Percentiles rank a stretch among this genome's conserved stretches.
Evolutionary conservation across 2,888 invertebrate species (phyloP).

Genomic region (Pseudanteris insignis): DNA sequence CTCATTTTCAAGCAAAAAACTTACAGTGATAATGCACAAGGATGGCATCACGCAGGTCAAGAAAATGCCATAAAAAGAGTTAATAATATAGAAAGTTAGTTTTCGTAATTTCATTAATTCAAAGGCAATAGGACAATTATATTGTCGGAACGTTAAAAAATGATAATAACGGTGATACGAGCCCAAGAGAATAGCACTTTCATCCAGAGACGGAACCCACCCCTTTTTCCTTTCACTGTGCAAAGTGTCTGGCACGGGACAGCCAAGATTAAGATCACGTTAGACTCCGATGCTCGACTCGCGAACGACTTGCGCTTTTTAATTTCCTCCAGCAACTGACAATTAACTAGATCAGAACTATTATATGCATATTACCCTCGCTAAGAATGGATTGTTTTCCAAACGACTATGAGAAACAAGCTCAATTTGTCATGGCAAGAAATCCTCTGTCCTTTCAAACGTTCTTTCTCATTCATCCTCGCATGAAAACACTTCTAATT

Average conservation of each 20-base stretch:
- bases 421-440: conserved; percentile 30
- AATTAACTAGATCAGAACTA: conserved; percentile 29
- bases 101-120: conserved; percentile 23
- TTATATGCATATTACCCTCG: conserved; percentile 37
- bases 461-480: too few relatives aligned
- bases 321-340: conserved; percentile 19
- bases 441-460: conserved; percentile 2
- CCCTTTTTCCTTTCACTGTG: conserved; percentile 44
- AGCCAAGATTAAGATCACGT: conserved; percentile 43
- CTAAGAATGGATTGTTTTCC: conserved; percentile 28
- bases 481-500: too few relatives aligned
- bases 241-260: conserved; percentile 34
- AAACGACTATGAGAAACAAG: conserved; percentile 29
- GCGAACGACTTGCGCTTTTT: conserved; percentile 41
- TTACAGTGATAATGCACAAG: too few relatives aligned
- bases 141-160: conserved; percentile 15
- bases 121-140: conserved; percentile 25
- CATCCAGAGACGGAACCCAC: conserved; percentile 17
- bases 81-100: conserved; percentile 36
- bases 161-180: conserved; percentile 15
- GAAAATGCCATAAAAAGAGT: too few relatives aligned
- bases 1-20: too few relatives aligned
- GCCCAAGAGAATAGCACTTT: conserved; percentile 33
- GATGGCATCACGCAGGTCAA: too few relatives aligned
- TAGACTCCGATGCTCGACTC: conserved; percentile 30